Conservation (phyloP, 2,113 vertebrate genomes). For the Cromileptes altivelis region DNA sequence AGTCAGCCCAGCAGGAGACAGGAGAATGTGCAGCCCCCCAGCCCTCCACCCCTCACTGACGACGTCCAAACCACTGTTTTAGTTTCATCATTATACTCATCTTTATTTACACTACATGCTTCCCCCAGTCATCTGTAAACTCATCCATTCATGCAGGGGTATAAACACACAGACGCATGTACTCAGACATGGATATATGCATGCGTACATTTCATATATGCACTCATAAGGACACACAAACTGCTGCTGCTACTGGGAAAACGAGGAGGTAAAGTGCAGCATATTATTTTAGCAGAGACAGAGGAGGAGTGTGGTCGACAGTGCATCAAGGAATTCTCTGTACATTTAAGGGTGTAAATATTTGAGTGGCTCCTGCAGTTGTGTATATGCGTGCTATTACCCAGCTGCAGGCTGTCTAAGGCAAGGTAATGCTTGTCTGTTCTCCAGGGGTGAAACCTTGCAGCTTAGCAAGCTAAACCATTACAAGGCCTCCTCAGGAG, state of each 20-base stretch:
- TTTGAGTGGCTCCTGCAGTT: conserved; percentile 71
- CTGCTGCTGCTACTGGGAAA: not conserved
- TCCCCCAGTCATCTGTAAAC: conserved; percentile 38
- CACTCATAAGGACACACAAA: not conserved
- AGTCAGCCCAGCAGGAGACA: conserved; percentile 72
- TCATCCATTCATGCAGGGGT: conserved; percentile 21
- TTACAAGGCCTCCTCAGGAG: conserved; percentile 58
- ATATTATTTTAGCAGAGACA: conserved; percentile 34
- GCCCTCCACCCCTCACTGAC: conserved; percentile 31
- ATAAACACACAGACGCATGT: conserved; percentile 19
- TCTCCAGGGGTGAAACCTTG: conserved; percentile 59
- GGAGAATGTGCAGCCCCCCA: conserved; percentile 51
- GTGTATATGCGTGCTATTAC: conserved; percentile 64
- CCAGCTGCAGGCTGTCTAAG: conserved; percentile 46
- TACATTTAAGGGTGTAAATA: conserved; percentile 79
- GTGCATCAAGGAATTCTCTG: conserved; percentile 50
- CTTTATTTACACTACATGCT: conserved; percentile 65
- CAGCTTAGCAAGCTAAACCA: conserved; percentile 58
- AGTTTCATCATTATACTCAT: conserved; percentile 65
- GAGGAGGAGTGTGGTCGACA: conserved; percentile 28
- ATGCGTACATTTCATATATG: not conserved
- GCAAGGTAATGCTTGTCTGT: conserved; percentile 51
- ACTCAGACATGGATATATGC: conserved; percentile 1
- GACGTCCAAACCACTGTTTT: conserved; percentile 71
- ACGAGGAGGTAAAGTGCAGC: conserved; percentile 5